Evolutionary conservation across 2,797 vertebrate species (phyloP).

Genomic region (Macrochelys suwanniensis): DNA sequence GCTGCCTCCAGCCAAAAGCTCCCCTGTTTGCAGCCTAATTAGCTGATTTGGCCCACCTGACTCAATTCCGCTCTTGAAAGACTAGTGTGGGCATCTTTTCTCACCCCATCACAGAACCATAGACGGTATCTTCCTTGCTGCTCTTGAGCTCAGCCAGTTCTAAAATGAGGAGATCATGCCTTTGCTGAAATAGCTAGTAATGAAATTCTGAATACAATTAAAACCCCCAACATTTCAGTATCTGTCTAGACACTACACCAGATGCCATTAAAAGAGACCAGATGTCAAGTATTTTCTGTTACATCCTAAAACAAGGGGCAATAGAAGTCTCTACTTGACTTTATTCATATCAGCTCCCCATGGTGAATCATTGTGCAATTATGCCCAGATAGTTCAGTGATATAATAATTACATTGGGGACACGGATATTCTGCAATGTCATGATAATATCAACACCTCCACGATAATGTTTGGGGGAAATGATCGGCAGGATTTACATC

Average conservation of each 20-base stretch:
- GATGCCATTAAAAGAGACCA: conserved; percentile 76
- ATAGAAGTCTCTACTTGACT: conserved; percentile 73
- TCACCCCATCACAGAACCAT: neutral
- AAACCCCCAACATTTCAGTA: conserved; percentile 48
- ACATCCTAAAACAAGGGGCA: conserved; percentile 59
- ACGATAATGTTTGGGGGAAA: conserved; percentile 41
- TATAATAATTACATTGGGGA: conserved; percentile 54
- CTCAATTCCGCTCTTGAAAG: neutral
- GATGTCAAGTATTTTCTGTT: conserved; percentile 73
- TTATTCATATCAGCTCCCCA: conserved; percentile 55
- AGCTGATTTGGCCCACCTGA: neutral
- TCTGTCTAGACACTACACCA: conserved; percentile 70
- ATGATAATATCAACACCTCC: conserved; percentile 31
- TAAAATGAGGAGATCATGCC: neutral
- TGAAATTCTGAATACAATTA: conserved; percentile 50
- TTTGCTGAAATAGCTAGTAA: conserved; percentile 38
- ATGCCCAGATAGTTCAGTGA: conserved; percentile 57
- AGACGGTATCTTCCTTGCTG: neutral
- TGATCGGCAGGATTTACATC: conserved; percentile 49
- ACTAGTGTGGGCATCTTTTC: neutral
- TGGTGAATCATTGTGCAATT: conserved; percentile 54
- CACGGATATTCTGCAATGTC: conserved; percentile 49
- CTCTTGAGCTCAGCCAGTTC: conserved; percentile 30
- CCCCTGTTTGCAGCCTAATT: neutral
- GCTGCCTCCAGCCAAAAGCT: too few relatives aligned